Evolutionary conservation across 2,797 vertebrate genomes (phyloP).

Genomic region (Neosalanx taihuensis): DNA sequence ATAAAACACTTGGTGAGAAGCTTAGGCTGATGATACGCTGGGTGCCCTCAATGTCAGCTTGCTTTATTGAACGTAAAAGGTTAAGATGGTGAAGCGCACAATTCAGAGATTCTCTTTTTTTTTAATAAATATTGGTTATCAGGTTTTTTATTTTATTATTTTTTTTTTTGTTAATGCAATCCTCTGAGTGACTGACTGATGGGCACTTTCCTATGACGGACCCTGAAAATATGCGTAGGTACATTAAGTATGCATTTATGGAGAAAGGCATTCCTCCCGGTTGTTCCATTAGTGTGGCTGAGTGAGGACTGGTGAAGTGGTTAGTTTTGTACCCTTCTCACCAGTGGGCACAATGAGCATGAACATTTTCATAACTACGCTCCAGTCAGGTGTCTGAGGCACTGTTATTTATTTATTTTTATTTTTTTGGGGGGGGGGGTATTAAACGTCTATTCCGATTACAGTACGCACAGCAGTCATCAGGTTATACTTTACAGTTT

Average conservation of each 20-base stretch:
- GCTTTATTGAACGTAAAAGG: constrained; percentile 41
- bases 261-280: constrained; percentile 30
- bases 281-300: constrained; percentile 38
- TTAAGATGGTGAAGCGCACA: constrained; percentile 31
- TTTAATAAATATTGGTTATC: constrained; percentile 40
- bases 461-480: constrained; percentile 28
- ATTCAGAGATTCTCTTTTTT: constrained; percentile 13
- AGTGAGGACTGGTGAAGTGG: constrained; percentile 32
- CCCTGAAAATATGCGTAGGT: constrained; percentile 29
- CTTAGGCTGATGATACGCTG: constrained; percentile 37
- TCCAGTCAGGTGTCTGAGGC: constrained; percentile 15
- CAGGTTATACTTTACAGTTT: constrained; percentile 24
- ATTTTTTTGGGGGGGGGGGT: not conserved
- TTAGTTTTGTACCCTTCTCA: constrained; percentile 11
- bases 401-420: constrained; percentile 40
- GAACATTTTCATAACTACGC: not conserved
- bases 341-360: constrained; percentile 3
- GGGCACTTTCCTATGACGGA: constrained; percentile 14
- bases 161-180: too few species aligned
- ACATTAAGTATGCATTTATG: constrained; percentile 43
- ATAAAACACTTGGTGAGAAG: constrained; percentile 85
- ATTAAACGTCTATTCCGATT: constrained; percentile 31
- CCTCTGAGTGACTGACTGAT: constrained; percentile 17
- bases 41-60: constrained; percentile 35
- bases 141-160: not conserved